Evolutionary conservation across 2,888 invertebrate species (phyloP), one percentile per base, ranked within the genome.

Genomic region (Oligia strigilis): DNA sequence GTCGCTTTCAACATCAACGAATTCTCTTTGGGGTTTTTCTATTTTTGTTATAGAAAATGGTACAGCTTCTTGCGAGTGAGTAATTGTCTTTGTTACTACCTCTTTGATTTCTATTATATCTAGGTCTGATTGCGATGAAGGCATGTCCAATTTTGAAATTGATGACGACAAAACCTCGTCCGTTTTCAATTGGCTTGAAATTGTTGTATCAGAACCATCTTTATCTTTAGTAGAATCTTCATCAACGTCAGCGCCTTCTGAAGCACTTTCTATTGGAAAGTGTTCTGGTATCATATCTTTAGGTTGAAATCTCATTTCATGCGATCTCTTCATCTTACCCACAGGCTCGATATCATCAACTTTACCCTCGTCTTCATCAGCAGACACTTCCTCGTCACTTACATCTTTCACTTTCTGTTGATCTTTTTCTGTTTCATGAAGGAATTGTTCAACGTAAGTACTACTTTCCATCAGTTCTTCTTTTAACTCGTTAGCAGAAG

Each of bases 261-360:
- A 93, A 55, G 94, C 89, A 66, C 94, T 93, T 89, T 96, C 95
- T n/a, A 92, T 81, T 40, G 95, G 96, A 81, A 97, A 97, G 90
- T 95, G 94, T 82, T 97, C 97, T 11, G 96, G 96, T 64, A 97
- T 94, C 90, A 97, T 95, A 69, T 97, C 96, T 83, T 97, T 97
- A 6, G 98, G 98, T 89, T 98, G 98, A 93, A 99, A 99, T 81
- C 98, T 98, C 99, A 99, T 99, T 97, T 99, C 99, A 89, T 98
- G 98, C 0, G 99, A 99, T 81, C 99, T 97, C 93, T 99, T 99
- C 99, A 99, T 99, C 92, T 98, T 98, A 49, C 98, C 97, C n/a
- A 97, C 95, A 75, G 97, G 97, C 88, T 98, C 97, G 67, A 95
- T 95, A 72, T 95, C 95, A 78, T 96, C 96, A 66, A 94, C 93